Evolutionary conservation across 2,888 invertebrate genomes (phyloP).

Genomic region (Thelaira solivaga): DNA sequence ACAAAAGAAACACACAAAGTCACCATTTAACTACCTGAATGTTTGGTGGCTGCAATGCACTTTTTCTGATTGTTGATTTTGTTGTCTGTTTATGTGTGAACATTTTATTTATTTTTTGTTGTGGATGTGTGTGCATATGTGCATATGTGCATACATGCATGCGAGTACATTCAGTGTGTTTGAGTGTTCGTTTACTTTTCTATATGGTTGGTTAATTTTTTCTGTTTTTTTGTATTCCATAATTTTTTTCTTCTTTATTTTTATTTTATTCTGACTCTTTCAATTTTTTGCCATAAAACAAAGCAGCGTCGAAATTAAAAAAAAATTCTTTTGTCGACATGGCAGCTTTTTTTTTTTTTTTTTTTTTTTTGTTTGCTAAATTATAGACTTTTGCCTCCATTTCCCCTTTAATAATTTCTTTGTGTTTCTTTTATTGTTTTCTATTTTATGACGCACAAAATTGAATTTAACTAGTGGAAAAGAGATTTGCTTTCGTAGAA

Average conservation of each 20-base stretch:
- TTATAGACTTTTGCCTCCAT: background rate
- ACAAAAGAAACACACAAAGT: background rate
- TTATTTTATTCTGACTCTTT: background rate
- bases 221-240: slow-evolving; percentile 34
- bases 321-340: slow-evolving; percentile 22
- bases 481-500: background rate
- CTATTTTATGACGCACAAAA: slow-evolving; percentile 33
- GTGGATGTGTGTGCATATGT: background rate
- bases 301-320: background rate
- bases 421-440: background rate
- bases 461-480: slow-evolving; percentile 38
- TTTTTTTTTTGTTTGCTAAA: background rate
- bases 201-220: slow-evolving; percentile 14
- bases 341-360: background rate
- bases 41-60: background rate
- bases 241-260: background rate
- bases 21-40: background rate
- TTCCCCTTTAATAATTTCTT: background rate
- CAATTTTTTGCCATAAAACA: slow-evolving; percentile 29
- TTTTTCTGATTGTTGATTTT: background rate
- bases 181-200: background rate
- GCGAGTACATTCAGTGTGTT: background rate
- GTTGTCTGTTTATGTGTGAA: background rate
- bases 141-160: background rate
- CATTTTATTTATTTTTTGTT: background rate